These are phyloP conservation scores for Ceratotherium simum DNA, from an alignment of 2,113 vertebrate species.

Conservation along the genomic window DNA sequence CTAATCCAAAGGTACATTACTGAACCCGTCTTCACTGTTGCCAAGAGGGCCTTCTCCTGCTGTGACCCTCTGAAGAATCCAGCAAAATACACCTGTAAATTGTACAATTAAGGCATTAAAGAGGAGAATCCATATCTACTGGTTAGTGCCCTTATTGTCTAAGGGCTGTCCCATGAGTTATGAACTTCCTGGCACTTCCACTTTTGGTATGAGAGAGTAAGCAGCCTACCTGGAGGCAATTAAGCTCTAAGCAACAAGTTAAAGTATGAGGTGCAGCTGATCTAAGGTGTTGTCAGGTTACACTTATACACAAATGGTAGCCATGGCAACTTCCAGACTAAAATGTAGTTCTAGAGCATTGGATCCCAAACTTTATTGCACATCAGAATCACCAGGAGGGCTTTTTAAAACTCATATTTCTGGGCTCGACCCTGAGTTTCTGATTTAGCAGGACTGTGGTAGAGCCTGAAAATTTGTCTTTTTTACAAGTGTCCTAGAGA, in stretches of 20 bases:
- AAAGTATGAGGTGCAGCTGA: background rate
- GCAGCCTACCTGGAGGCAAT: background rate
- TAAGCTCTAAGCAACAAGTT: background rate
- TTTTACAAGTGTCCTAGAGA: background rate
- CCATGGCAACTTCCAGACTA: background rate
- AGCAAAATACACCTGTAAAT: background rate
- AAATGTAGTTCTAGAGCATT: background rate
- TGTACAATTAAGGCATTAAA: background rate
- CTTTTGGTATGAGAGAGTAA: background rate
- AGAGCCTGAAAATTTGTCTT: background rate
- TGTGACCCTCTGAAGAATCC: background rate
- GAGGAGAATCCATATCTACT: background rate
- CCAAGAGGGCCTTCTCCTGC: background rate
- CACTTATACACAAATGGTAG: background rate
- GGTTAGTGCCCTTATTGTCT: background rate
- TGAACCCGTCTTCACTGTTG: background rate
- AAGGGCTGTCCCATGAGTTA: background rate
- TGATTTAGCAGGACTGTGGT: background rate
- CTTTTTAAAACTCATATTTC: background rate
- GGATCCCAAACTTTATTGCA: background rate
- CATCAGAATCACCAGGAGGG: background rate
- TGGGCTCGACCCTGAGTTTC: fast-evolving
- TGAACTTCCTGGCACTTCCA: background rate
- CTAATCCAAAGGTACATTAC: background rate
- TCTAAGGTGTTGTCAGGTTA: background rate